Percentiles rank a stretch among this genome's conserved stretches.
These are phyloP conservation scores for Apantesis nais DNA, from an alignment of 2,888 invertebrate genomes.

Conservation along the genomic window DNA sequence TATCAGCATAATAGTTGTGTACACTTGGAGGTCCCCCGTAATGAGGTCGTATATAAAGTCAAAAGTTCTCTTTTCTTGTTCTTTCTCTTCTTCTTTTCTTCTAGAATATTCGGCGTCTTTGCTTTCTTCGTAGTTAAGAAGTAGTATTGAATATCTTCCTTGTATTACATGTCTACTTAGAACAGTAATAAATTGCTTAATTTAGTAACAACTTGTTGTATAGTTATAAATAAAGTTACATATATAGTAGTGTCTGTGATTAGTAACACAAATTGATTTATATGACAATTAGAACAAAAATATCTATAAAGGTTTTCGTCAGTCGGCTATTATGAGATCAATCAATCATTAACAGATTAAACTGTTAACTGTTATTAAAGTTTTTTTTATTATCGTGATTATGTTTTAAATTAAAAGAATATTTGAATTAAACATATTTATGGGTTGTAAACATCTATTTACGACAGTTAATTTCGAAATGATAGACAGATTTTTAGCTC, in stretches of 20 bases:
- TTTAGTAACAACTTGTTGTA: not conserved
- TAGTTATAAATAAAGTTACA: slow-evolving; percentile 6
- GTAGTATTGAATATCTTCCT: not conserved
- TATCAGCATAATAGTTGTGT: too few relatives aligned
- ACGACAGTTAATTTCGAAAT: not conserved
- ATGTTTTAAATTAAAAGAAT: not conserved
- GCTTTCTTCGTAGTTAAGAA: not conserved
- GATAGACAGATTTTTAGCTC: not conserved
- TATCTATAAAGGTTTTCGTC: not conserved
- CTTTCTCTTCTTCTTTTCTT: too few relatives aligned
- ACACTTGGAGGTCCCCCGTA: too few relatives aligned
- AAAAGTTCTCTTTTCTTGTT: too few relatives aligned
- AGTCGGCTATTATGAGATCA: not conserved
- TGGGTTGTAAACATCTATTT: not conserved
- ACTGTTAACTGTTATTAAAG: not conserved
- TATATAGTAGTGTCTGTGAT: not conserved
- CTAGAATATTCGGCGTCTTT: not conserved
- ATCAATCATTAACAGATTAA: not conserved
- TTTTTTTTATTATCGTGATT: not conserved
- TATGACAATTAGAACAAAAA: not conserved
- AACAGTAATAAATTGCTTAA: not conserved
- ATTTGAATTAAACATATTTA: not conserved
- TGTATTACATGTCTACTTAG: not conserved
- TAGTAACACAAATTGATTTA: slow-evolving; percentile 14
- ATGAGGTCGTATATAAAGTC: too few relatives aligned